Evolutionary conservation across 2,888 invertebrate genomes (phyloP).

Genomic region (Aphidius colemani): DNA sequence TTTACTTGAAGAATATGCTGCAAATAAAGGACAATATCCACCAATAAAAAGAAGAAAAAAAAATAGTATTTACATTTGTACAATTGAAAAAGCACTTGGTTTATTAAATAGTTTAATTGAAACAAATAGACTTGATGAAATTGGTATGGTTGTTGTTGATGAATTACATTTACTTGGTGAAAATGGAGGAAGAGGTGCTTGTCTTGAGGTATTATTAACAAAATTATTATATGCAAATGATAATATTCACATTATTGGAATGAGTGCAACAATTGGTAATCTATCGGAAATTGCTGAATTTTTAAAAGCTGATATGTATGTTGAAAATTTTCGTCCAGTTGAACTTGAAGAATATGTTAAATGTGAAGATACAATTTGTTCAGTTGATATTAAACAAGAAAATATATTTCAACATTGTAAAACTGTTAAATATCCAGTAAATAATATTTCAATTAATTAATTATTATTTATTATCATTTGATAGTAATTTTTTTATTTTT

Average conservation of each 20-base stretch:
- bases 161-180: slow-evolving; percentile 95
- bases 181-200: slow-evolving; percentile 77
- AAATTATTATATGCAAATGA: slow-evolving; percentile 76
- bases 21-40: slow-evolving; percentile 81
- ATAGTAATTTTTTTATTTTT: too few relatives aligned
- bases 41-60: slow-evolving; percentile 80
- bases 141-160: slow-evolving; percentile 73
- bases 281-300: slow-evolving; percentile 79
- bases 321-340: slow-evolving; percentile 87
- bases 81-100: slow-evolving; percentile 92
- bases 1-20: slow-evolving; percentile 94
- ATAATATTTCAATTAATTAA: too few relatives aligned
- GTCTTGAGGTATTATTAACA: slow-evolving; percentile 81
- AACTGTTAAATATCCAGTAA: slow-evolving; percentile 63
- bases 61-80: slow-evolving; percentile 85
- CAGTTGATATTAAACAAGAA: slow-evolving; percentile 64
- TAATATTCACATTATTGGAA: slow-evolving; percentile 87
- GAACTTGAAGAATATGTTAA: slow-evolving; percentile 83
- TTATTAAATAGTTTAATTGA: slow-evolving; percentile 87
- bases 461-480: too few relatives aligned
- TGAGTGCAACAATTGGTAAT: slow-evolving; percentile 98
- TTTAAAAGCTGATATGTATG: slow-evolving; percentile 80
- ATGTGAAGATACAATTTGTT: slow-evolving; percentile 68
- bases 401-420: slow-evolving; percentile 63
- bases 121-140: slow-evolving; percentile 67